These are phyloP conservation scores for Calephelis nemesis DNA, from an alignment of 1,140 invertebrate genomes.

Conservation along the genomic window DNA sequence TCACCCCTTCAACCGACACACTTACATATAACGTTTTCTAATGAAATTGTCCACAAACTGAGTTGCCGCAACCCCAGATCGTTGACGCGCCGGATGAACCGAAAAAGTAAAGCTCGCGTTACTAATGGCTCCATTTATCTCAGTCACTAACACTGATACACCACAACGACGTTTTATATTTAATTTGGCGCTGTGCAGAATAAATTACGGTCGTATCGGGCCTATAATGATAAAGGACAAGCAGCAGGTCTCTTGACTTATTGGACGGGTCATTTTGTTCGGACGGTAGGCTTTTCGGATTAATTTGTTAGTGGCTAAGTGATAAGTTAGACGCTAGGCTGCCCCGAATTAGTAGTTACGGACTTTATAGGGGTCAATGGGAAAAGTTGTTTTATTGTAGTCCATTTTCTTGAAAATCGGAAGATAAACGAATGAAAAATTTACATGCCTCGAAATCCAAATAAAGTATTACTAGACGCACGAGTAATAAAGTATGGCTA, in stretches of 20 bases:
- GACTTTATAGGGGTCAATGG: conserved; percentile 41
- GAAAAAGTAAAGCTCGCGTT: conserved; percentile 76
- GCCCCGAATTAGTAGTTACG: conserved; percentile 50
- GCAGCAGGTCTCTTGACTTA: conserved; percentile 59
- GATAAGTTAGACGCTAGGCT: conserved; percentile 62
- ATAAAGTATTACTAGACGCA: no score
- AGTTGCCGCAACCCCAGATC: conserved; percentile 59
- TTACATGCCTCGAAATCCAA: background rate
- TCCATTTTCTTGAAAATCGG: conserved; percentile 31
- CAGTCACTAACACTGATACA: conserved; percentile 78
- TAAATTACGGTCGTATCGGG: conserved; percentile 75
- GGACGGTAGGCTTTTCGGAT: conserved; percentile 63
- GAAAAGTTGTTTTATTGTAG: conserved; percentile 30
- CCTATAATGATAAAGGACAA: conserved; percentile 67
- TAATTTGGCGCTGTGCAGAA: conserved; percentile 74
- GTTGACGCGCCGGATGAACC: conserved; percentile 70
- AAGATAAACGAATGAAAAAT: background rate
- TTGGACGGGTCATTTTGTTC: conserved; percentile 60
- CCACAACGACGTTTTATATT: conserved; percentile 77
- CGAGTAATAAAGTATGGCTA: no score
- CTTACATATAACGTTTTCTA: conserved; percentile 77
- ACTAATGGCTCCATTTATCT: conserved; percentile 78
- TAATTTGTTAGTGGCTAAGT: conserved; percentile 73
- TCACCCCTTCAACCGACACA: conserved; percentile 64
- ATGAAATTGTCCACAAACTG: conserved; percentile 77